A percentile compares a stretch with the other conserved stretches of the same genome.
These are phyloP conservation scores for Motacilla alba DNA, from an alignment of 2,113 vertebrate genomes.

Conservation along the genomic window DNA sequence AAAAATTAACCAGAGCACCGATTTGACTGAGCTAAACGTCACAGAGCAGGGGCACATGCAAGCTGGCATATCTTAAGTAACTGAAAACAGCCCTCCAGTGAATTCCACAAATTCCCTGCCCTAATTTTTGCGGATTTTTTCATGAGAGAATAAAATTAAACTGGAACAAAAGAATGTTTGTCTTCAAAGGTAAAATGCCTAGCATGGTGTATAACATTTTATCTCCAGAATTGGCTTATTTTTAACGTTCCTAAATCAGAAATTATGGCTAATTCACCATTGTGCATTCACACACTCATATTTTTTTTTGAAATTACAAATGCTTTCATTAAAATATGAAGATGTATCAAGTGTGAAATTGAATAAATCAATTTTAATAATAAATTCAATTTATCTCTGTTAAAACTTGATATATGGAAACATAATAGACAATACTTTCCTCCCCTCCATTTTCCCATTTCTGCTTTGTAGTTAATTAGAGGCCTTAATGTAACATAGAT, in stretches of 20 bases:
- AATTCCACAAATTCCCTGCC: background rate
- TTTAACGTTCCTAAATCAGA: background rate
- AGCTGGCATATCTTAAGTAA: background rate
- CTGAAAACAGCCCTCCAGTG: background rate
- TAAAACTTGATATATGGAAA: constrained; percentile 24
- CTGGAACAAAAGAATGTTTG: background rate
- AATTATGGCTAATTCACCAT: background rate
- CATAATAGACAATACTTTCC: background rate
- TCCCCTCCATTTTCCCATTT: background rate
- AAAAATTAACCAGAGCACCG: background rate
- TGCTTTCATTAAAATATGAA: constrained; percentile 7
- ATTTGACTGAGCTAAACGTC: background rate
- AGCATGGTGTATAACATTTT: background rate
- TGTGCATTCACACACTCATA: background rate
- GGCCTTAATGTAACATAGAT: background rate
- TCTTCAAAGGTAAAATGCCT: background rate
- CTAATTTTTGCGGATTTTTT: background rate
- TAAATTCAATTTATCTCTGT: constrained; percentile 16
- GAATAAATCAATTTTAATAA: constrained; percentile 36
- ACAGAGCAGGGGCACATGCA: background rate
- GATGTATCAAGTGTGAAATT: background rate
- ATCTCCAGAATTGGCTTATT: background rate
- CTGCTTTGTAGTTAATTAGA: constrained; percentile 8
- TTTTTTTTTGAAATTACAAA: constrained; percentile 6
- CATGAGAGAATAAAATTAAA: background rate